Evolutionary conservation across 2,888 invertebrate species (phyloP).

Genomic region (Lochmaea capreae): DNA sequence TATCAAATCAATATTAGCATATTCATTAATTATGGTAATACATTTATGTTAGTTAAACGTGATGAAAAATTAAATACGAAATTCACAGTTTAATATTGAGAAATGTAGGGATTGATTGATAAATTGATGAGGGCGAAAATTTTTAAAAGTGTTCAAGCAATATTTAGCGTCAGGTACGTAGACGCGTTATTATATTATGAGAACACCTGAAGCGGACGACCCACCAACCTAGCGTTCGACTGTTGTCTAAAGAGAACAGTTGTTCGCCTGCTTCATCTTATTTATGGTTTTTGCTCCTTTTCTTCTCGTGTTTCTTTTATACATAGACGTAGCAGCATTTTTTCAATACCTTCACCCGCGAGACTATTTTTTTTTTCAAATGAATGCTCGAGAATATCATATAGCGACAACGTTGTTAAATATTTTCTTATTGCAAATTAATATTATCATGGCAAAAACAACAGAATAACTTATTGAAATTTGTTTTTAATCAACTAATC

Average conservation of each 20-base stretch:
- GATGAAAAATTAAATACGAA: too few species aligned
- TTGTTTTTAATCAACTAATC: too few species aligned
- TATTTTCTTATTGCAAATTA: too few species aligned
- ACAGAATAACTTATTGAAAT: too few species aligned
- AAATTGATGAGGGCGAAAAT: too few species aligned
- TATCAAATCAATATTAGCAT: too few species aligned
- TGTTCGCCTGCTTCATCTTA: slow-evolving; percentile 43
- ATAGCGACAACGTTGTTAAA: not conserved
- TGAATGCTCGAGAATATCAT: not conserved
- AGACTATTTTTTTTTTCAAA: not conserved
- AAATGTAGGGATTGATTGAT: too few species aligned
- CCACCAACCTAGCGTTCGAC: slow-evolving; percentile 24
- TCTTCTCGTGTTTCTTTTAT: slow-evolving; percentile 26
- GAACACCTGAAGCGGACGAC: slow-evolving; percentile 23
- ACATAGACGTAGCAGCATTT: slow-evolving; percentile 14
- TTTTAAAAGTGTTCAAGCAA: too few species aligned
- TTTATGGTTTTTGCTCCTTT: slow-evolving; percentile 43
- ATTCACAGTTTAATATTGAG: too few species aligned
- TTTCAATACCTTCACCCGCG: not conserved
- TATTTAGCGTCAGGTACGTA: not conserved
- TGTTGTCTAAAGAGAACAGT: slow-evolving; percentile 48
- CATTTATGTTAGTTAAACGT: too few species aligned
- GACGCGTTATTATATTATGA: slow-evolving; percentile 1
- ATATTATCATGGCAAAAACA: too few species aligned
- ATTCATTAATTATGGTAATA: too few species aligned